Conservation (phyloP, 2,797 vertebrate species). For the Anniella stebbinsi region DNA sequence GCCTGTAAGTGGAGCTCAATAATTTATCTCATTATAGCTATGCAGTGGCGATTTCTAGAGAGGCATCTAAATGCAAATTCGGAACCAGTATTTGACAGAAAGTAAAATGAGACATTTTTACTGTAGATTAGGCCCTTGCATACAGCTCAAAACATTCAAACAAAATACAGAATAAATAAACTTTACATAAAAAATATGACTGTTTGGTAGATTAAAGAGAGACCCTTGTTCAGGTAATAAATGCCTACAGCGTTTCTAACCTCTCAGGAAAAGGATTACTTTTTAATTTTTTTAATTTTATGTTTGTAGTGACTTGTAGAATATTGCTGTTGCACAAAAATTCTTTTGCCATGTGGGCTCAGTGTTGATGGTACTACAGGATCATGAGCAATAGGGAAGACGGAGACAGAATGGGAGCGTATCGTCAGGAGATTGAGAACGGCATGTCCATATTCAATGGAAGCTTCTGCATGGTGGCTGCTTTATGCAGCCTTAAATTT, state of each 20-base stretch:
- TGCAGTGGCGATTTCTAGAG: slow-evolving; percentile 30
- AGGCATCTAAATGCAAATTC: slow-evolving; percentile 48
- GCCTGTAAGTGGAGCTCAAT: slow-evolving; percentile 52
- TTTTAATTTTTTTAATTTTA: not conserved
- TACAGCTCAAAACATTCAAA: slow-evolving; percentile 39
- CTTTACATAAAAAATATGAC: slow-evolving; percentile 35
- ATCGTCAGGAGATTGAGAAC: not conserved
- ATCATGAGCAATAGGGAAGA: not conserved
- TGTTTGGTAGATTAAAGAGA: slow-evolving; percentile 9
- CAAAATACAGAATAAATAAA: slow-evolving; percentile 41
- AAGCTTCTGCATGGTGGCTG: not conserved
- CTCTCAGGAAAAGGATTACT: not conserved
- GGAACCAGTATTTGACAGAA: slow-evolving; percentile 37
- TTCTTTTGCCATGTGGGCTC: too few relatives aligned
- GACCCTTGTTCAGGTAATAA: slow-evolving; percentile 30
- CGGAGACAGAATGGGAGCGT: not conserved
- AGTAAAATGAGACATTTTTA: slow-evolving; percentile 54
- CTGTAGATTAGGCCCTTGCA: not conserved
- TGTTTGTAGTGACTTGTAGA: not conserved
- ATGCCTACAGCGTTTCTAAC: slow-evolving; percentile 6
- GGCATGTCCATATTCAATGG: not conserved
- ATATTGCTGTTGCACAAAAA: not conserved
- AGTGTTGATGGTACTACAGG: not conserved
- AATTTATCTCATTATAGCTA: slow-evolving; percentile 59
- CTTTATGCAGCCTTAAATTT: not conserved